A percentile compares a stretch with the other conserved stretches of the same genome.
Evolutionary conservation across 2,797 vertebrate genomes (phyloP).

Genomic region (Telmatherina bonti): DNA sequence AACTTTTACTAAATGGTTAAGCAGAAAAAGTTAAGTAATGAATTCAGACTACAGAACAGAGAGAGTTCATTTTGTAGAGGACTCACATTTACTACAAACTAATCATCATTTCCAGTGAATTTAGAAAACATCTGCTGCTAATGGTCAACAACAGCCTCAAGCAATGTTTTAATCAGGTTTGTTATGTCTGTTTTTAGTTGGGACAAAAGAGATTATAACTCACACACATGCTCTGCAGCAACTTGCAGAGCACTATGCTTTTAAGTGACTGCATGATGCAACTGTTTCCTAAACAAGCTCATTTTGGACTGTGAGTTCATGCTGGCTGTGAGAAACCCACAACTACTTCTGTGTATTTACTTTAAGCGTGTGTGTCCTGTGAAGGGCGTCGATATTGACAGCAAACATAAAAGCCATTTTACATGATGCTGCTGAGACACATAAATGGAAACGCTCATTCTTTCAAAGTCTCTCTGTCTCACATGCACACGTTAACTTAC

Average conservation of each 20-base stretch:
- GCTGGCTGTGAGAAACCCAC: conserved; percentile 2
- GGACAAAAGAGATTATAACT: conserved; percentile 35
- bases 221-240: conserved; percentile 19
- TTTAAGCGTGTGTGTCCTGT: conserved; percentile 1
- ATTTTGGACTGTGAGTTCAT: background rate
- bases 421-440: background rate
- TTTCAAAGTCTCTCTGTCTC: background rate
- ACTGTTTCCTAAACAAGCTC: conserved; percentile 15
- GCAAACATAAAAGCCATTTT: conserved; percentile 38
- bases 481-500: conserved; percentile 82
- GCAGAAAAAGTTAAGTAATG: background rate
- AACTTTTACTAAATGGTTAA: background rate
- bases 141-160: conserved; percentile 25
- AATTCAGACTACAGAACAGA: background rate
- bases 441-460: background rate
- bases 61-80: background rate
- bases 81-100: conserved; percentile 2
- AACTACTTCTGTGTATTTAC: conserved; percentile 1
- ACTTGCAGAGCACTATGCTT: conserved; percentile 25
- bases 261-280: conserved; percentile 50
- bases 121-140: conserved; percentile 5
- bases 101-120: conserved; percentile 2
- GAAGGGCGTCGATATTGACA: conserved; percentile 53
- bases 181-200: conserved; percentile 32
- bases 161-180: conserved; percentile 44